Percentiles rank a stretch among this genome's conserved stretches.
These are phyloP conservation scores for Leucosticte australis DNA, from an alignment of 2,113 vertebrate species.

Conservation along the genomic window DNA sequence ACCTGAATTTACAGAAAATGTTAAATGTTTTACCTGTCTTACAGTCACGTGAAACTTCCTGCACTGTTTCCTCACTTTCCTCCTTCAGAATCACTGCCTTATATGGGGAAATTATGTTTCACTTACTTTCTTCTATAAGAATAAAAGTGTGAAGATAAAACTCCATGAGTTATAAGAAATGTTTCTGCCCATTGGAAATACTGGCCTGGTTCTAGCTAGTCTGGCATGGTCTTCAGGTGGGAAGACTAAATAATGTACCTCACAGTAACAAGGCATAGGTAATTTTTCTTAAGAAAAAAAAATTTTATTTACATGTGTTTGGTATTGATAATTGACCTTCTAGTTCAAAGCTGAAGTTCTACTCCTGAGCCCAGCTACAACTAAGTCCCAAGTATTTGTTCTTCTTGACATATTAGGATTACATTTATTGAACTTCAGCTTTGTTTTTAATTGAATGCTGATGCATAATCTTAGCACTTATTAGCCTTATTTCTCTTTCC, in stretches of 20 bases:
- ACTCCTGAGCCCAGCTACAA: background rate
- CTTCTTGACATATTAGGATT: background rate
- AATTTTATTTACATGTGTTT: background rate
- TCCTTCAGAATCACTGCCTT: background rate
- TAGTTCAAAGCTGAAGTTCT: background rate
- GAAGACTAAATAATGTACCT: background rate
- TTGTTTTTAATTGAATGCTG: background rate
- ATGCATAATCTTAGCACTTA: background rate
- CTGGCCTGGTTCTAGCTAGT: background rate
- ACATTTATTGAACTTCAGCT: background rate
- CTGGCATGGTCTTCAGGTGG: background rate
- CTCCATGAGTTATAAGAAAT: background rate
- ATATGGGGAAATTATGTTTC: background rate
- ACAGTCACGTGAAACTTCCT: background rate
- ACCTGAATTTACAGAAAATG: background rate
- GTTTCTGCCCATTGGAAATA: background rate
- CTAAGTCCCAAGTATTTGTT: background rate
- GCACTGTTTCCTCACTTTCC: background rate
- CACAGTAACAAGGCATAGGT: background rate
- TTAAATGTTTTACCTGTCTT: background rate
- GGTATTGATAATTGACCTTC: background rate
- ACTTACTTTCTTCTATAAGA: background rate
- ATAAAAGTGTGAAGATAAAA: background rate
- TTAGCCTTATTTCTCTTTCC: background rate
- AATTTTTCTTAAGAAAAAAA: background rate